phyloP scores from a whole-genome alignment of 2,888 invertebrate genomes.

The Quadroppia sp. region DNA sequence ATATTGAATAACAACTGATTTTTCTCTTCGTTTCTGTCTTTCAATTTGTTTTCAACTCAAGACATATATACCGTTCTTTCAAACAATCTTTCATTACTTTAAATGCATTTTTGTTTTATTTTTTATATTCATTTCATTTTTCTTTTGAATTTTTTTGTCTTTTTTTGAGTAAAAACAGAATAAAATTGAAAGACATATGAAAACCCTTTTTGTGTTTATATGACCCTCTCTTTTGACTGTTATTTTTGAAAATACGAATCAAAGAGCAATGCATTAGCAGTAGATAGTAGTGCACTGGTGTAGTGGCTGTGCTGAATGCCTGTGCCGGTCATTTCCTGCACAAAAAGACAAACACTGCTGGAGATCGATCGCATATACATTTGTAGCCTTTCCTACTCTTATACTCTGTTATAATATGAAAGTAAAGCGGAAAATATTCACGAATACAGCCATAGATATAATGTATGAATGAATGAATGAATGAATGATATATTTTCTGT shows the following conservation, averaged over 20 bases:
- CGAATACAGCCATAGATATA: conserved; percentile 5
- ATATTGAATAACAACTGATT: too few species aligned
- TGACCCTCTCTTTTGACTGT: not conserved
- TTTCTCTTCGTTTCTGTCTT: conserved; percentile 13
- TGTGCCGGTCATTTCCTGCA: conserved; percentile 34
- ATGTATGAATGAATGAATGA: not conserved
- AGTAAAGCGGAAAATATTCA: conserved; percentile 29
- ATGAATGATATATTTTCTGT: conserved; percentile 5
- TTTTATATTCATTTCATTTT: not conserved
- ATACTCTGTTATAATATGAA: conserved; percentile 2
- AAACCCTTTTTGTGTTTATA: conserved; percentile 23
- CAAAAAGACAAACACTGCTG: conserved; percentile 36
- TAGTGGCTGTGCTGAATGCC: not conserved
- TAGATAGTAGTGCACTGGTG: not conserved
- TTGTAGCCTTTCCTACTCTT: too few species aligned
- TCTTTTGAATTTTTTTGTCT: not conserved
- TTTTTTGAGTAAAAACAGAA: not conserved
- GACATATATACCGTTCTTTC: conserved; percentile 5
- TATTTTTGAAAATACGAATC: not conserved
- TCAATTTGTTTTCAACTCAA: not conserved
- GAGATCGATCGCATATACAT: conserved; percentile 26
- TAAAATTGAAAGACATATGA: conserved; percentile 19
- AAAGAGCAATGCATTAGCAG: conserved; percentile 26
- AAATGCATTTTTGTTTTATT: not conserved
- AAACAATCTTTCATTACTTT: conserved; percentile 4